Evolutionary conservation across 2,113 vertebrate genomes (phyloP).

Genomic region (Prunella fulvescens): DNA sequence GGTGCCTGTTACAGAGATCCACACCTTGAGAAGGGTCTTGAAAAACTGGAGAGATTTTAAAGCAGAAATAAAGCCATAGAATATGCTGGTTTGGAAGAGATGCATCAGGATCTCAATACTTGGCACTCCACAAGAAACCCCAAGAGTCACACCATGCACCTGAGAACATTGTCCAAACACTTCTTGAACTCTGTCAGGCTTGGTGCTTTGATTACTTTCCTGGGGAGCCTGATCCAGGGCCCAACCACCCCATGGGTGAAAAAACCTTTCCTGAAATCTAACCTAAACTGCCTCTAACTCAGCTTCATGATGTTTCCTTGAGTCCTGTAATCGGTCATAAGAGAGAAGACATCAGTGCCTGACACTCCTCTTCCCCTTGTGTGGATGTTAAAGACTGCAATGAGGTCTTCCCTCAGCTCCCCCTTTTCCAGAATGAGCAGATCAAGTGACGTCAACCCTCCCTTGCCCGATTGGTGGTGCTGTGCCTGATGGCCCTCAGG

Average conservation of each 20-base stretch:
- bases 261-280: neutral
- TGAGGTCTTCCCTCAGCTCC: neutral
- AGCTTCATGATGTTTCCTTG: neutral
- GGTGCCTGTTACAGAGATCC: neutral
- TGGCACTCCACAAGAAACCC: accelerated
- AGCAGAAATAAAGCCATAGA: neutral
- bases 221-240: neutral
- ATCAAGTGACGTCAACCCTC: neutral
- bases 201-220: neutral
- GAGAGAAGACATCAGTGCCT: neutral
- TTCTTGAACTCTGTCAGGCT: neutral
- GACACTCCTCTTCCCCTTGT: neutral
- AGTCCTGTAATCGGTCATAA: neutral
- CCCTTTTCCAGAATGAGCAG: neutral
- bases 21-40: neutral
- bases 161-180: neutral
- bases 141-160: neutral
- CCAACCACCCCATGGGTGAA: neutral
- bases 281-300: neutral
- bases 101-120: neutral
- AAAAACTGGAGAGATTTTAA: neutral
- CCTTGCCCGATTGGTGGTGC: accelerated
- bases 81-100: neutral
- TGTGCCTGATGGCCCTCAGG: neutral
- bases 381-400: neutral